These are phyloP conservation scores for Orchesella flavescens DNA, from an alignment of 2,888 invertebrate genomes.

Conservation along the genomic window DNA sequence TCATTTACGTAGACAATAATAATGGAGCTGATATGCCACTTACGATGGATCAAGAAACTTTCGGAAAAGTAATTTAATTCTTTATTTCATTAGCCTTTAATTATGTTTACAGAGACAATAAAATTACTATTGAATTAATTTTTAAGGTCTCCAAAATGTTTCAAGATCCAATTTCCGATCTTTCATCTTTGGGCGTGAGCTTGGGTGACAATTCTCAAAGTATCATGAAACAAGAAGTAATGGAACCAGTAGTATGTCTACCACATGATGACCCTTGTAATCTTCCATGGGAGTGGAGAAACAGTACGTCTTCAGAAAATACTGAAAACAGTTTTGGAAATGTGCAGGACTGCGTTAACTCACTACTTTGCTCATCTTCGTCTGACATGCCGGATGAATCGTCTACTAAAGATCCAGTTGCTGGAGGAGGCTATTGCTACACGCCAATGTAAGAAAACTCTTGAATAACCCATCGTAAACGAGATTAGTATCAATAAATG, in stretches of 20 bases:
- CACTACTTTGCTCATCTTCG: constrained; percentile 30
- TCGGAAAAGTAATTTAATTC: constrained; percentile 35
- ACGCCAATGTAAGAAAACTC: constrained; percentile 41
- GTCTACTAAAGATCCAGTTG: constrained; percentile 46
- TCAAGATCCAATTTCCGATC: constrained; percentile 32
- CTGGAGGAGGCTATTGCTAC: constrained; percentile 55
- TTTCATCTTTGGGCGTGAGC: neutral
- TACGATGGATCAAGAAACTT: constrained; percentile 22
- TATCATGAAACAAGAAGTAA: constrained; percentile 18
- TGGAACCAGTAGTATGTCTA: constrained; percentile 26
- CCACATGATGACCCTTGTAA: constrained; percentile 43
- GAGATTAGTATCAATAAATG: too few species aligned
- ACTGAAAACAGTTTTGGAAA: constrained; percentile 38
- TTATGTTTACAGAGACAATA: too few species aligned
- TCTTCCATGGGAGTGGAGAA: constrained; percentile 55
- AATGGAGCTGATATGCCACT: constrained; percentile 30
- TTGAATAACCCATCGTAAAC: neutral
- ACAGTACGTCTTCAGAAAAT: constrained; percentile 47
- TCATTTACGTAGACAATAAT: constrained; percentile 46
- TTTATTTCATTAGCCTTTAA: neutral
- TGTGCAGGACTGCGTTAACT: constrained; percentile 50
- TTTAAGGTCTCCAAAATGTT: constrained; percentile 33
- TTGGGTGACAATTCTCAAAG: constrained; percentile 14
- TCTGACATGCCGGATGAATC: constrained; percentile 38
- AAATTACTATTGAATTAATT: neutral